These are phyloP conservation scores for Cephalopholis sonnerati DNA, from an alignment of 2,113 vertebrate species.

Conservation along the genomic window DNA sequence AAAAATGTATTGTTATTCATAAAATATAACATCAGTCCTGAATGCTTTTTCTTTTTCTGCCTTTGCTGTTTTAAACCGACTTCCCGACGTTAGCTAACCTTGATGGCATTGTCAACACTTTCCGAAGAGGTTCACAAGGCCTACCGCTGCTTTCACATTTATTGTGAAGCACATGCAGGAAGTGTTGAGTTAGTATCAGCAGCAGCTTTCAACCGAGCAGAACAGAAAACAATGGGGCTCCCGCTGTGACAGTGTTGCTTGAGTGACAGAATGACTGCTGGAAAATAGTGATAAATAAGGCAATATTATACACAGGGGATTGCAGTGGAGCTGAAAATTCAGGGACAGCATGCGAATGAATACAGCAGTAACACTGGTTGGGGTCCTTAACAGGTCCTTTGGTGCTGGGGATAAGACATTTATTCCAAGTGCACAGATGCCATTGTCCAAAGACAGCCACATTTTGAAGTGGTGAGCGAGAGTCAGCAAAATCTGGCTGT, in stretches of 20 bases:
- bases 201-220: constrained; percentile 57
- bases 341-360: constrained; percentile 24
- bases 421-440: constrained; percentile 4
- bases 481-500: constrained; percentile 41
- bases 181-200: constrained; percentile 57
- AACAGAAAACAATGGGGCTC: constrained; percentile 56
- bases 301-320: constrained; percentile 34
- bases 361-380: constrained; percentile 15
- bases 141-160: constrained; percentile 46
- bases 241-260: constrained; percentile 51
- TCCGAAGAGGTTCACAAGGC: constrained; percentile 20
- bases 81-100: constrained; percentile 25
- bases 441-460: constrained; percentile 16
- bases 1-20: neutral
- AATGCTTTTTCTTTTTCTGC: neutral
- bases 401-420: neutral
- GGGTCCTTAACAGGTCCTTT: constrained; percentile 11
- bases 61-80: constrained; percentile 22
- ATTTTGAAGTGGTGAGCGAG: neutral
- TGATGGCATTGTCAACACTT: constrained; percentile 33
- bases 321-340: constrained; percentile 33
- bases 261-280: constrained; percentile 56
- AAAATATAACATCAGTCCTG: neutral
- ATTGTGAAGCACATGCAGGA: constrained; percentile 32
- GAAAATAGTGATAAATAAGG: constrained; percentile 63